Conservation (phyloP, 2,888 invertebrate genomes). For the Lomographa bimaculata region DNA sequence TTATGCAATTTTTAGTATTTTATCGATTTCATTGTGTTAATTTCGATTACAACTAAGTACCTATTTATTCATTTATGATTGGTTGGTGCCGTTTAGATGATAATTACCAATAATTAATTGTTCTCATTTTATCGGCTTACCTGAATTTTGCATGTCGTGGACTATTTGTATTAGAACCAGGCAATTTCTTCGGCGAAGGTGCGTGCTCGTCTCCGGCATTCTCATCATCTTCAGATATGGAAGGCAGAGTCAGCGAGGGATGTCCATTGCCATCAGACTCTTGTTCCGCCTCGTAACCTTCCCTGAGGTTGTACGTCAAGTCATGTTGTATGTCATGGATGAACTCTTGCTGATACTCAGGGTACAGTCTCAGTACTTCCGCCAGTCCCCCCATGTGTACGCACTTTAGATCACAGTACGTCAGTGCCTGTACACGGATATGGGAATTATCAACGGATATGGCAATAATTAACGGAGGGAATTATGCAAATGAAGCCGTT, state of each 20-base stretch:
- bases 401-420: conserved; percentile 98
- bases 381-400: conserved; percentile 95
- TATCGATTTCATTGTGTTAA: no score
- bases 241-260: conserved; percentile 93
- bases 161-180: conserved; percentile 84
- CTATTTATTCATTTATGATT: no score
- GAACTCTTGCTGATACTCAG: conserved; percentile 97
- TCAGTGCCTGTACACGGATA: conserved; percentile 87
- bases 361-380: conserved; percentile 94
- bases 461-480: no score
- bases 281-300: conserved; percentile 95
- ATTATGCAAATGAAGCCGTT: conserved; percentile 27
- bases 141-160: conserved; percentile 87
- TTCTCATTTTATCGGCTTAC: no score
- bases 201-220: conserved; percentile 90
- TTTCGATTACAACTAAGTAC: no score
- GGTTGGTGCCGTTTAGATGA: no score
- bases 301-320: conserved; percentile 95
- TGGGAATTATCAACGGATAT: no score
- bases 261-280: conserved; percentile 90
- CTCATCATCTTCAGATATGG: conserved; percentile 98
- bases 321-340: conserved; percentile 97
- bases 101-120: no score
- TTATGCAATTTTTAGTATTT: no score
- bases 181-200: conserved; percentile 84